Evolutionary conservation across 2,113 vertebrate species (phyloP).

Genomic region (Bufo bufo): DNA sequence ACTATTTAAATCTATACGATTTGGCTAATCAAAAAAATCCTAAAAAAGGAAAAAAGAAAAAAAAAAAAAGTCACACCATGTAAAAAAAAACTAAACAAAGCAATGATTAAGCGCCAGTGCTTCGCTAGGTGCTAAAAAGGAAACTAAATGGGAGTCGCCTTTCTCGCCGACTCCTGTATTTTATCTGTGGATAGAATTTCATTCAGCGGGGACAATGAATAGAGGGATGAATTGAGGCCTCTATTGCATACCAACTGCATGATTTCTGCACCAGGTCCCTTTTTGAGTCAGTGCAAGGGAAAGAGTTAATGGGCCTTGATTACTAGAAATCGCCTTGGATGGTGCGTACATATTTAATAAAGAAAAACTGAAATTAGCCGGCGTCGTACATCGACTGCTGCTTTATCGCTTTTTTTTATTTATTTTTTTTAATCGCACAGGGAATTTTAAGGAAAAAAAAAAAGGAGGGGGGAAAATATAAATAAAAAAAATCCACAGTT

Average conservation of each 20-base stretch:
- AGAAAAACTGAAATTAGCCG: background rate
- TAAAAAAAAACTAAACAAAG: slow-evolving; percentile 72
- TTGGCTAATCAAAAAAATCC: slow-evolving; percentile 71
- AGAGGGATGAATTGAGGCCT: background rate
- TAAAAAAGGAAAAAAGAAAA: slow-evolving; percentile 77
- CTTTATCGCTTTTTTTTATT: background rate
- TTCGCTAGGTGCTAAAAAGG: slow-evolving; percentile 57
- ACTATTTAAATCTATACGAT: slow-evolving; percentile 69
- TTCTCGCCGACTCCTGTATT: slow-evolving; percentile 61
- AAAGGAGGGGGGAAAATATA: background rate
- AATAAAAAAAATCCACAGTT: background rate
- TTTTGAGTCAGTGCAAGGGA: background rate
- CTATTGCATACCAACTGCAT: background rate
- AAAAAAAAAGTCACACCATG: slow-evolving; percentile 70
- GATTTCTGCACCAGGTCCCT: background rate
- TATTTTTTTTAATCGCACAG: background rate
- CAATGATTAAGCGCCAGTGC: slow-evolving; percentile 32
- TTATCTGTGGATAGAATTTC: background rate
- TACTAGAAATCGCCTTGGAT: background rate
- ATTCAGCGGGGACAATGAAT: background rate
- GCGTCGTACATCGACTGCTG: background rate
- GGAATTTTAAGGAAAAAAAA: background rate
- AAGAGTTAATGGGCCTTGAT: background rate
- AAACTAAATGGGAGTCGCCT: slow-evolving; percentile 65
- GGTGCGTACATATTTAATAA: background rate